Evolutionary conservation across 2,888 invertebrate species (phyloP), one percentile per base, ranked within the genome.

Genomic region (Sphecodes monilicornis): DNA sequence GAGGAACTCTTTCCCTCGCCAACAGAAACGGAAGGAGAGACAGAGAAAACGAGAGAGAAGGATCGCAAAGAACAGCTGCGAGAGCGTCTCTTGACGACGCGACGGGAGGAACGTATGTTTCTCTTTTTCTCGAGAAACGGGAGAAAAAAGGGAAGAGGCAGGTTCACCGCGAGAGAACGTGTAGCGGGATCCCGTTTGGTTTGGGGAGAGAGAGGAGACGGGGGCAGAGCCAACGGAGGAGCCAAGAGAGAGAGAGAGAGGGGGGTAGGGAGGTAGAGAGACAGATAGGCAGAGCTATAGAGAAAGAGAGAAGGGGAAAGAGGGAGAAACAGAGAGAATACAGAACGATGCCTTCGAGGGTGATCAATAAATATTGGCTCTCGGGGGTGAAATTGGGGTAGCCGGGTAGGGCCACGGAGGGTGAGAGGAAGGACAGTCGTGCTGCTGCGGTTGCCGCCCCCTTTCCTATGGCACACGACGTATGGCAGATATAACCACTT

Each of bases 351-450:
- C 93, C 94, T 94, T 93, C 91, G 92, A 93, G 94, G 93, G 91
- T 94, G 93, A 94, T 94, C 94, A 91, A 94, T 94, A 94, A 94
- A 94, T 94, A 94, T 94, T 93, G 94, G 94, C 92, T 93, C 93
- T 93, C 92, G 92, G 92, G 93, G 92, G 93, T 92, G 91, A 92
- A 91, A 92, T 91, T 91, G 91, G 91, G 90, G 90, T 89, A 90
- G 91, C 90, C 81, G 90, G 84, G 70, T 69, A 86, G 76, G 90
- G 76, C 76, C 87, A 82, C 78, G 87, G 86, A 50, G 86, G 88
- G 78, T 86, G 78, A 70, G 88, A 90, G 89, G 88, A 89, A 89
- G 93, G 92, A 93, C 93, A 93, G 91, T 93, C 92, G 92, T 92
- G 93, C 92, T 94, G 94, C 93, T 94, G 94, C 92, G 93, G 94